Percentiles rank a stretch among this genome's conserved stretches.
phyloP scores from a whole-genome alignment of 2,888 invertebrate species.

The Ophion costatus region DNA sequence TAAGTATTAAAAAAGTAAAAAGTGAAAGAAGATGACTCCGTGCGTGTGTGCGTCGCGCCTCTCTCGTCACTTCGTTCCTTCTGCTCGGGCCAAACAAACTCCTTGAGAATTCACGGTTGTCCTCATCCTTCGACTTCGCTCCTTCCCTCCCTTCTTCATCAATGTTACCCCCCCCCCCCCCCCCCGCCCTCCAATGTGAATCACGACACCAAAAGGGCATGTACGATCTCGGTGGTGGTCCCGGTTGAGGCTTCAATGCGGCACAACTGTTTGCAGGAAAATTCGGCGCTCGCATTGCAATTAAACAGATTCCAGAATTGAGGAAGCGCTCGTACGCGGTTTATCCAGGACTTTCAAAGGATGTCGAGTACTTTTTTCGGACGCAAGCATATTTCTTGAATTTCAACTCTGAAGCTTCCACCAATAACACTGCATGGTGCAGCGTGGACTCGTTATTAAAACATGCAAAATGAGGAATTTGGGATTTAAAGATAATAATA shows the following conservation, averaged over 20 bases:
- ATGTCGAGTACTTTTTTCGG: no score
- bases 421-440: no score
- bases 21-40: constrained; percentile 75
- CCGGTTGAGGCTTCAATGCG: constrained; percentile 34
- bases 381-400: no score
- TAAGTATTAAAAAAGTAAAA: constrained; percentile 10
- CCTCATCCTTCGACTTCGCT: neutral
- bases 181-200: neutral
- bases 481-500: no score
- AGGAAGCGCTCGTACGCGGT: no score
- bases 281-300: neutral
- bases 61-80: constrained; percentile 78
- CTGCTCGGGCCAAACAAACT: constrained; percentile 78
- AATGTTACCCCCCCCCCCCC: neutral
- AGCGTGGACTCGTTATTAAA: no score
- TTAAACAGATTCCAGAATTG: no score
- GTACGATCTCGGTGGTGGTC: constrained; percentile 16
- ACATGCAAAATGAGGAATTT: no score
- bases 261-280: neutral
- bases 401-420: no score
- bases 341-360: no score
- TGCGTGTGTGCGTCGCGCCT: constrained; percentile 71
- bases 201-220: constrained; percentile 3
- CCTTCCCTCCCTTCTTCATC: neutral
- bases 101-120: constrained; percentile 75